phyloP scores from a whole-genome alignment of 2,888 invertebrate species.

The Epinotia brunnichana region DNA sequence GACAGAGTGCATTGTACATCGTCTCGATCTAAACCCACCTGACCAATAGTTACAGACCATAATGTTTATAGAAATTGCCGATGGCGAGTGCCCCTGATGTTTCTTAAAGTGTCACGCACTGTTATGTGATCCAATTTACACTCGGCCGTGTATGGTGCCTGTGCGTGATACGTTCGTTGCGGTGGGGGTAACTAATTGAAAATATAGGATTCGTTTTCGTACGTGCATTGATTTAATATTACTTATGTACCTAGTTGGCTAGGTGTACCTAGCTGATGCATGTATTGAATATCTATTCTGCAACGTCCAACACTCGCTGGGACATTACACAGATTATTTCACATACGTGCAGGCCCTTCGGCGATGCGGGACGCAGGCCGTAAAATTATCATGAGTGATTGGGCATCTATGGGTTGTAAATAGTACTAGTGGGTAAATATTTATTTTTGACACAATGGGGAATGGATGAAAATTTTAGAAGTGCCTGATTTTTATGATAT shows the following conservation, averaged over 20 bases:
- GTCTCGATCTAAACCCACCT: too few relatives aligned
- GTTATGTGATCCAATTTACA: constrained; percentile 66
- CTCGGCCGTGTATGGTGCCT: constrained; percentile 48
- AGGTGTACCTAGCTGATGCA: background rate
- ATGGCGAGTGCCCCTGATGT: constrained; percentile 58
- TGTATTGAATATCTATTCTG: background rate
- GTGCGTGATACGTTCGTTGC: constrained; percentile 45
- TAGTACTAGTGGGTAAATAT: too few relatives aligned
- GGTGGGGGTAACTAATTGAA: constrained; percentile 29
- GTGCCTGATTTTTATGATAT: too few relatives aligned
- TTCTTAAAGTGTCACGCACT: constrained; percentile 68
- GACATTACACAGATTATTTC: background rate
- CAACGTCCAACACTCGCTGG: background rate
- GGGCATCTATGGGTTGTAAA: too few relatives aligned
- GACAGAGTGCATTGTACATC: constrained; percentile 1
- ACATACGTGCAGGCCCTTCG: background rate
- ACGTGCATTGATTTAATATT: constrained; percentile 18
- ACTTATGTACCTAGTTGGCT: background rate
- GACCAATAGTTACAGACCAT: background rate
- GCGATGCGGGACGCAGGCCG: background rate
- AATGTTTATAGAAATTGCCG: constrained; percentile 35
- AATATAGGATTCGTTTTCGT: constrained; percentile 29
- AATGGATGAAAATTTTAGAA: too few relatives aligned
- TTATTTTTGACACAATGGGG: too few relatives aligned
- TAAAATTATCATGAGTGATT: too few relatives aligned